Evolutionary conservation across 2,113 vertebrate genomes (phyloP), one percentile per base, ranked within the genome.

Genomic region (Cochlearius cochlearius): DNA sequence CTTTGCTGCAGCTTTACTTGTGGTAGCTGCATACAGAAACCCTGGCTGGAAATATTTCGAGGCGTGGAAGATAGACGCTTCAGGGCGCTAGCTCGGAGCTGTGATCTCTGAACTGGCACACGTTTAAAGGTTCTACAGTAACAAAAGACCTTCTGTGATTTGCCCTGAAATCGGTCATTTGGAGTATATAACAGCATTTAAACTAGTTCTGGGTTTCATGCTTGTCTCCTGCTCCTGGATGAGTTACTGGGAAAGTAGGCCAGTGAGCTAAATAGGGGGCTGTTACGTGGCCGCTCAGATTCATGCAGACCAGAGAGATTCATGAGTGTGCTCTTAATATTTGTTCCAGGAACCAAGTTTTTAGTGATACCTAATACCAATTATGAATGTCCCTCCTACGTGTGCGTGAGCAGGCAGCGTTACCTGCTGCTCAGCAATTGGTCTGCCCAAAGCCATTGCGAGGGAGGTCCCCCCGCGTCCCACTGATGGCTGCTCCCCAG

Each of bases 341-440:
- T 43, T 7, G 1, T 20, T 84, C 11, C 8, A 53, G 55, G 64
- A 74, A 68, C 7, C 7, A 4, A 58, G 25, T 1, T 60, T 68
- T 43, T 13, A 19, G 36, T 15, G 64, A 19, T 52, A 6, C 49
- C 41, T 11, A 3, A 5, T 1, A 4, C 2, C 53, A 17, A 3
- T 34, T 63, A 34, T 5, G 56, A 12, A 5, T 0, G 6, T 59
- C 38, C 52, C 52, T 45, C 52, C 76, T 52, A 9, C 21, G 36
- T 11, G 53, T 2, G 3, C 5, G 19, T 7, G n/a, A n/a, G 7
- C 55, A 20, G 59, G 68, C 4, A 30, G 21, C 2, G 0, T 47
- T 25, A 21, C 53, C 55, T 59, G 41, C 36, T 1, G 0, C 43
- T n/a, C 36, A 60, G 68, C 49, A n/a, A 5, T 32, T 12, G 5